phyloP scores from a whole-genome alignment of 1,140 invertebrate genomes.

The Ditylenchus dipsaci region DNA sequence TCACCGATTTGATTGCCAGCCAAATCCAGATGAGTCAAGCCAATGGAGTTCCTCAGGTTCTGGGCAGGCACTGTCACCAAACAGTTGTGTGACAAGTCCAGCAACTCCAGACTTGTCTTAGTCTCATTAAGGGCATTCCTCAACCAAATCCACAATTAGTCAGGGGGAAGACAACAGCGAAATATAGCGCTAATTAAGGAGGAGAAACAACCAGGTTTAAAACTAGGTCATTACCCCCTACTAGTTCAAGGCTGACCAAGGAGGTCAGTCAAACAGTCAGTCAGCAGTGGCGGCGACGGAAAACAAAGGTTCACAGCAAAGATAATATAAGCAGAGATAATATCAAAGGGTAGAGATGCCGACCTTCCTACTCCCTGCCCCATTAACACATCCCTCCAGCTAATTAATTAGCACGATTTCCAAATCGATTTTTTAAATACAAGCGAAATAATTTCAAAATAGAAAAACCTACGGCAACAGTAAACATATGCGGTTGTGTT shows the following conservation, averaged over 20 bases:
- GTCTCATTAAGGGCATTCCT: slow-evolving; percentile 42
- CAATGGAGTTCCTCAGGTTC: slow-evolving; percentile 40
- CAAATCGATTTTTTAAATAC: too few species aligned
- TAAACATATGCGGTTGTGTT: slow-evolving; percentile 45
- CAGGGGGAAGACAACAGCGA: too few species aligned
- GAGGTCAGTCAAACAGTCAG: too few species aligned
- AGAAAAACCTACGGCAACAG: slow-evolving; percentile 38
- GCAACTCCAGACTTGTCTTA: slow-evolving; percentile 43
- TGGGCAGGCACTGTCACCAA: slow-evolving; percentile 44
- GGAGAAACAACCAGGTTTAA: too few species aligned
- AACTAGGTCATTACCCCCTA: too few species aligned
- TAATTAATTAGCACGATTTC: background rate
- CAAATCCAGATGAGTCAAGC: slow-evolving; percentile 46
- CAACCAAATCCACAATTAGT: too few species aligned
- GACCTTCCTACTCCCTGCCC: background rate
- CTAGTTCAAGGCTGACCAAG: too few species aligned
- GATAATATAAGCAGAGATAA: too few species aligned
- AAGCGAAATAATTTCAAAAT: too few species aligned
- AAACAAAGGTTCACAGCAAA: too few species aligned
- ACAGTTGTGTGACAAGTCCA: slow-evolving; percentile 49
- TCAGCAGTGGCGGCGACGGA: too few species aligned
- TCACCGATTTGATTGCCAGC: slow-evolving; percentile 47
- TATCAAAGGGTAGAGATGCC: background rate
- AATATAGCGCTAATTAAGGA: too few species aligned
- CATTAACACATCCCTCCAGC: background rate